phyloP scores from a whole-genome alignment of 2,888 invertebrate species.

The Lymantria monacha region DNA sequence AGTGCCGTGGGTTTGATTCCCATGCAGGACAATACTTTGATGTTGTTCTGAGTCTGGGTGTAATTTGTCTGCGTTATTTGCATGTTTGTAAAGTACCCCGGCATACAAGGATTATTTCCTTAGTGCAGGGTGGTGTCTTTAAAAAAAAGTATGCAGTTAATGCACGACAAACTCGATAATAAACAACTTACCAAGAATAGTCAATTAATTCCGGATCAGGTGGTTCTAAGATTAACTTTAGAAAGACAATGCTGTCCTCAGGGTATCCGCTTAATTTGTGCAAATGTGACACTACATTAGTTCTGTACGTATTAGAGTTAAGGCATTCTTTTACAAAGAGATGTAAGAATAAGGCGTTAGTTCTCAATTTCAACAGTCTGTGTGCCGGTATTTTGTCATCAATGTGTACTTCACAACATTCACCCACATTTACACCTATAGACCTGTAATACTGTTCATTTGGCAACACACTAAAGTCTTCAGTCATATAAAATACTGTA shows the following conservation, averaged over 20 bases:
- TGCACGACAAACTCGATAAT: no score
- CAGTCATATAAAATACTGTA: conserved; percentile 56
- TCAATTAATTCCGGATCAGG: conserved; percentile 85
- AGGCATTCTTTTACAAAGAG: conserved; percentile 62
- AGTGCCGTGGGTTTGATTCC: no score
- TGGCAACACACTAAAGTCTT: conserved; percentile 49
- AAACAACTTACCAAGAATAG: conserved; percentile 86
- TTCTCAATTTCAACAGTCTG: conserved; percentile 35
- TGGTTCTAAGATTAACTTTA: conserved; percentile 78
- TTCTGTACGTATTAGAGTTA: conserved; percentile 56
- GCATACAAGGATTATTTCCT: no score
- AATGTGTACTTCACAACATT: conserved; percentile 39
- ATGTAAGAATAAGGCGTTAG: conserved; percentile 58
- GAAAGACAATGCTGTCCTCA: conserved; percentile 45
- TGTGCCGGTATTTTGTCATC: conserved; percentile 21
- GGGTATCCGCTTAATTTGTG: conserved; percentile 45
- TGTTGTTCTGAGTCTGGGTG: no score
- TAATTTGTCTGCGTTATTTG: no score
- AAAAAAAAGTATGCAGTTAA: no score
- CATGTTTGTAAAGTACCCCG: no score
- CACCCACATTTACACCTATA: conserved; percentile 50
- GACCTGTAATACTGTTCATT: conserved; percentile 46
- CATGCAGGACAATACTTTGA: no score
- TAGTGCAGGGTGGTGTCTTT: no score
- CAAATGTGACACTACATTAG: conserved; percentile 53